Evolutionary conservation across 2,888 invertebrate species (phyloP).

Genomic region (Drosophila incognita): DNA sequence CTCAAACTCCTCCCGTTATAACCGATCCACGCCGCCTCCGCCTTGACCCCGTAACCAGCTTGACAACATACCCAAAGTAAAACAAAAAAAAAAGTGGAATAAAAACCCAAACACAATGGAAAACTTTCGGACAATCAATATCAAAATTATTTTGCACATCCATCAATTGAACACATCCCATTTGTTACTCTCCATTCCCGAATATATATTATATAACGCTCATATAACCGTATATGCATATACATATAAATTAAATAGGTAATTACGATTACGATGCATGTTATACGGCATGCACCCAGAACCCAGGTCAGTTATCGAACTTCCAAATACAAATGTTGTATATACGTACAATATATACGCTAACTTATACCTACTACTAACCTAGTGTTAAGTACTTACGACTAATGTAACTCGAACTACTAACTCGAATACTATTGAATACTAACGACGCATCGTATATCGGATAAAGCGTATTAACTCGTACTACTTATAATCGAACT

Average conservation of each 20-base stretch:
- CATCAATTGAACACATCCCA: conserved; percentile 66
- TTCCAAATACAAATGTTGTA: conserved; percentile 67
- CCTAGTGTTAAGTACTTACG: conserved; percentile 54
- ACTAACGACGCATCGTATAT: conserved; percentile 36
- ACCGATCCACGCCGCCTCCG: conserved; percentile 35
- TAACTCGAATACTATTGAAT: conserved; percentile 58
- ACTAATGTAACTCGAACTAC: conserved; percentile 62
- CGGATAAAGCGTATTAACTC: conserved; percentile 45
- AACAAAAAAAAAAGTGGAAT: neutral
- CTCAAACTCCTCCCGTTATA: conserved; percentile 34
- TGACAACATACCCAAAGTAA: conserved; percentile 42
- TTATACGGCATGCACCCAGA: conserved; percentile 70
- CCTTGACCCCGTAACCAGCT: conserved; percentile 45
- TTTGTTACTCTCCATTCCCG: conserved; percentile 69
- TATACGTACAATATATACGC: conserved; percentile 41
- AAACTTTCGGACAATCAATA: conserved; percentile 84
- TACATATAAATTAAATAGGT: conserved; percentile 44
- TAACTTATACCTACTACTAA: conserved; percentile 55
- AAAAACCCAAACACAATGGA: conserved; percentile 46
- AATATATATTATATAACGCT: conserved; percentile 42
- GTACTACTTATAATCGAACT: conserved; percentile 38
- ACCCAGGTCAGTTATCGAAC: conserved; percentile 80
- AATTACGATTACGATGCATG: conserved; percentile 64
- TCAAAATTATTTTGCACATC: conserved; percentile 81
- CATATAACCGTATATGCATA: conserved; percentile 63